Percentiles rank a stretch among this genome's conserved stretches.
Evolutionary conservation across 1,140 invertebrate genomes (phyloP).

Genomic region (Meloidogyne chitwoodi): DNA sequence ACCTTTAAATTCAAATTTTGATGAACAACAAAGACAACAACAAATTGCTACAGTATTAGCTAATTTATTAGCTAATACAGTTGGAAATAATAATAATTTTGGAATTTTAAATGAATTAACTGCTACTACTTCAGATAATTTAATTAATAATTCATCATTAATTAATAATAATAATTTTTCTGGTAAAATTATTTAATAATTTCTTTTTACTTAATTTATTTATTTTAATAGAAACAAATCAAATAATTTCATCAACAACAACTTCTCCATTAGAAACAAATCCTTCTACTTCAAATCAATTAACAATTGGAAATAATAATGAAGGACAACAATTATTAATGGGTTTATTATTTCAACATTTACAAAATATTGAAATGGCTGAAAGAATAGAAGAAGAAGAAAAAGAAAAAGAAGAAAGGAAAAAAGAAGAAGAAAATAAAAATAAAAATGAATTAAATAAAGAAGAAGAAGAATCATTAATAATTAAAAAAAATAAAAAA

Average conservation of each 20-base stretch:
- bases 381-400: not conserved
- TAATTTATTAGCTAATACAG: not conserved
- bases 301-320: not conserved
- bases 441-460: too few relatives aligned
- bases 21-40: not conserved
- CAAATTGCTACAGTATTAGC: not conserved
- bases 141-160: too few relatives aligned
- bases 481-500: not conserved
- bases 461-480: not conserved
- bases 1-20: not conserved
- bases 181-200: not conserved
- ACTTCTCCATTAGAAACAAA: not conserved
- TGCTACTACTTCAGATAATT: not conserved
- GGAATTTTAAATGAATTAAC: not conserved
- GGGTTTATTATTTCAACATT: not conserved
- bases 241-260: not conserved
- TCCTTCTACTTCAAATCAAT: not conserved
- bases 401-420: not conserved
- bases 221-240: not conserved
- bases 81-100: not conserved
- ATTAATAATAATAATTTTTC: too few relatives aligned
- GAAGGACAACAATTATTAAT: not conserved
- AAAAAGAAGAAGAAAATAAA: too few relatives aligned
- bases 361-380: not conserved
- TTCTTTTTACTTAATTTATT: not conserved